A percentile compares a stretch with the other conserved stretches of the same genome.
phyloP scores from a whole-genome alignment of 2,797 vertebrate genomes.

The Dendrocincla fuliginosa region DNA sequence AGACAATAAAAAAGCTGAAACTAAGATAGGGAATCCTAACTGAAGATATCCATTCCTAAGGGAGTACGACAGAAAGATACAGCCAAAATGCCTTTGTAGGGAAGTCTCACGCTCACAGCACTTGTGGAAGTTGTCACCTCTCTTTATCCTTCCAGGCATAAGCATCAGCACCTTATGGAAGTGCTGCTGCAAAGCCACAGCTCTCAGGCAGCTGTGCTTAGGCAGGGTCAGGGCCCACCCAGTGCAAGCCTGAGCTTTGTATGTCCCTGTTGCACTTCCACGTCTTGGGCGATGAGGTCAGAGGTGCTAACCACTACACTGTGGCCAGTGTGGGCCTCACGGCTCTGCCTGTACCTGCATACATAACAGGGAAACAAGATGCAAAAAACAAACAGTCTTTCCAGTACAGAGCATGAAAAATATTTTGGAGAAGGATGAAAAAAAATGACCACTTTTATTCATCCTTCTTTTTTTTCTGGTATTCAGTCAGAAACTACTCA shows the following conservation, averaged over 20 bases:
- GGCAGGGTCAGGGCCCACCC: background rate
- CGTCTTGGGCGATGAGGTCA: accelerated
- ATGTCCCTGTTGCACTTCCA: accelerated
- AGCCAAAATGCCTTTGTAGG: background rate
- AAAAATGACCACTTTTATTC: background rate
- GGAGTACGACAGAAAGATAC: background rate
- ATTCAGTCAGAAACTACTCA: background rate
- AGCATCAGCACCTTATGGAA: background rate
- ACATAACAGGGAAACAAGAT: background rate
- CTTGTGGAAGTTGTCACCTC: background rate
- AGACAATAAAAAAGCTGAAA: background rate
- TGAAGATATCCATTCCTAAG: background rate
- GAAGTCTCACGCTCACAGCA: background rate
- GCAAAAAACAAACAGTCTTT: background rate
- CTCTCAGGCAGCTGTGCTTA: background rate
- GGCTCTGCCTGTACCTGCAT: background rate
- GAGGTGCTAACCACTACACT: background rate
- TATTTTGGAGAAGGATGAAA: background rate
- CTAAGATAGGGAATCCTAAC: background rate
- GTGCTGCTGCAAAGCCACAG: background rate
- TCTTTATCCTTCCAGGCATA: background rate
- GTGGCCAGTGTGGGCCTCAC: background rate
- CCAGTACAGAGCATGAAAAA: background rate
- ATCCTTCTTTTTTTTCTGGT: background rate
- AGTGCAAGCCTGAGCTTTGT: background rate